Evolutionary conservation across 2,113 vertebrate genomes (phyloP), one percentile per base, ranked within the genome.

Genomic region (Tetrax tetrax): DNA sequence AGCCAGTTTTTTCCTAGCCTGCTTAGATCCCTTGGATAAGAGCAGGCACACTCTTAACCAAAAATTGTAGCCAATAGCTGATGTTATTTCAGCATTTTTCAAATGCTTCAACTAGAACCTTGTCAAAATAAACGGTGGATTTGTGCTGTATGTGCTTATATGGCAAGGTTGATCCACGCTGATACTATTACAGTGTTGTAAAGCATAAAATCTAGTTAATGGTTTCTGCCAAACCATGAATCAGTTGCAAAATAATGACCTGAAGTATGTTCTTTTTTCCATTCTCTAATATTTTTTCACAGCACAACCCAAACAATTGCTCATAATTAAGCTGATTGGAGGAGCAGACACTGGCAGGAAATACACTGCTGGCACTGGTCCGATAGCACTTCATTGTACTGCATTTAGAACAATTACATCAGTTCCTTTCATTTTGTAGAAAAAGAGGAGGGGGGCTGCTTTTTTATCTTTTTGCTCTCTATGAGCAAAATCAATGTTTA

Each of bases 271-370:
- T 98, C 95, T 97, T 97, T 98, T 98, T 98, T 98, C 98, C 98
- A 98, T 98, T 98, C 97, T 97, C 97, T 98, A 98, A 98, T 98
- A 98, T 97, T 97, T 98, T 97, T 98, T 96, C 96, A 95, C 96
- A 97, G 97, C 87, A 43, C 92, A 97, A 97, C 98, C 98, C 98
- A 98, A 98, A 98, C 97, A 98, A 98, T 98, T 97, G 96, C 94
- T 98, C 98, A 98, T 98, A 98, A 98, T 98, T 98, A 98, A 97
- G 95, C 87, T 90, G 97, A 98, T 98, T 95, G 96, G 97, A 97
- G 96, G 96, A 98, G 94, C 91, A 96, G 97, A 97, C 94, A 51
- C 97, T 98, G 98, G 98, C 98, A 98, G 98, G 97, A 98, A 98
- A 96, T 83, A 81, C 80, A 86, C 48, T 59, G 59, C 96, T 98